Percentiles rank a stretch among this genome's conserved stretches.
Evolutionary conservation across 2,797 vertebrate genomes (phyloP).

Genomic region (Galagoides demidoff): DNA sequence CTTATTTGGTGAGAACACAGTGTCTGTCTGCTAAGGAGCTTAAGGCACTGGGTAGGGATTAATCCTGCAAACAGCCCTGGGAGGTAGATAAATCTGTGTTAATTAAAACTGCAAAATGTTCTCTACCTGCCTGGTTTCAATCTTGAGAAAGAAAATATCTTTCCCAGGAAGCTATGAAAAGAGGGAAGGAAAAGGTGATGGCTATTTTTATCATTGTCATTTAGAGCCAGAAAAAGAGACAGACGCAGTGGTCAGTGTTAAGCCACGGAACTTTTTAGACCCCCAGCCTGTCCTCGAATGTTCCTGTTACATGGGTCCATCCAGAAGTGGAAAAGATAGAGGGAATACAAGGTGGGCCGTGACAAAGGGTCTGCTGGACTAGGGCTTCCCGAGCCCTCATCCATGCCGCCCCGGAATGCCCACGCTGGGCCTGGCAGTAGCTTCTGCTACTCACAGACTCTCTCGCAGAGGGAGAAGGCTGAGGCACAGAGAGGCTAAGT

Average conservation of each 20-base stretch:
- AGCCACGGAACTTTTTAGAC: background rate
- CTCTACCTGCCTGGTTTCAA: slow-evolving; percentile 56
- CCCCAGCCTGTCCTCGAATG: background rate
- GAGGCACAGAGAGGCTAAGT: background rate
- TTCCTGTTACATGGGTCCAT: background rate
- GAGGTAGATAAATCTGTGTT: slow-evolving; percentile 75
- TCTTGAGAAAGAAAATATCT: slow-evolving; percentile 65
- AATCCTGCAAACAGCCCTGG: slow-evolving; percentile 63
- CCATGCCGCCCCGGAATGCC: background rate
- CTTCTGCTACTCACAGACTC: background rate
- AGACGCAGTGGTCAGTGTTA: background rate
- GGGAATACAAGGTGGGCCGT: background rate
- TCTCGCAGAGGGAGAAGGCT: background rate
- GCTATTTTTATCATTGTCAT: background rate
- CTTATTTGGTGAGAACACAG: slow-evolving; percentile 63
- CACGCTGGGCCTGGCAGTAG: accelerated
- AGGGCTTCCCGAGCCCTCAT: background rate
- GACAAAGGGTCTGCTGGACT: accelerated
- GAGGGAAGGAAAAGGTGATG: background rate
- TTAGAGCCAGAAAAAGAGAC: background rate
- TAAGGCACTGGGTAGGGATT: slow-evolving; percentile 58
- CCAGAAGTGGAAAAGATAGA: background rate
- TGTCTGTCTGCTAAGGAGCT: slow-evolving; percentile 74
- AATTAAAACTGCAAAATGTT: slow-evolving; percentile 75
- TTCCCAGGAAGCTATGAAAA: slow-evolving; percentile 33